These are phyloP conservation scores for Stictonetta naevosa DNA, from an alignment of 2,113 vertebrate species.

Conservation along the genomic window DNA sequence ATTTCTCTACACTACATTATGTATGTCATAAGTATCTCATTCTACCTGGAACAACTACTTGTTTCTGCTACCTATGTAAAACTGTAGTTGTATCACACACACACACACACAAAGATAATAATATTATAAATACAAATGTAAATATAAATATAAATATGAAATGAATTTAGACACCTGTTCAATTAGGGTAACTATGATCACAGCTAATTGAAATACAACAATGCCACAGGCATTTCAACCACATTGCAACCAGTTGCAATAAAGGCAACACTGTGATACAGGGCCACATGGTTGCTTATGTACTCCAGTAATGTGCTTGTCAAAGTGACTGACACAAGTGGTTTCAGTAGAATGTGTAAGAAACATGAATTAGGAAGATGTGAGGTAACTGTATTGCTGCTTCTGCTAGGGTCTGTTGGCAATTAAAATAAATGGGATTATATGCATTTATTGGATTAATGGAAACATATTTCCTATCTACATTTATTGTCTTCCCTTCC, in stretches of 20 bases:
- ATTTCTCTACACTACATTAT: not conserved
- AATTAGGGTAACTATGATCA: not conserved
- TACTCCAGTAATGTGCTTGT: not conserved
- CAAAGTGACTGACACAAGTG: fast-evolving
- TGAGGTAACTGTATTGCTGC: not conserved
- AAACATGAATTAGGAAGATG: not conserved
- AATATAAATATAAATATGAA: not conserved
- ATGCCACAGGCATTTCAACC: not conserved
- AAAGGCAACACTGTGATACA: not conserved
- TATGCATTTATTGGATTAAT: not conserved
- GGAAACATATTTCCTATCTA: not conserved
- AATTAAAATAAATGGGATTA: not conserved
- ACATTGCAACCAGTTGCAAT: too few species aligned
- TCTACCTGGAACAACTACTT: not conserved
- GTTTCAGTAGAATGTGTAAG: not conserved
- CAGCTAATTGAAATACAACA: not conserved
- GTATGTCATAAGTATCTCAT: not conserved
- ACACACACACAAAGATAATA: too few species aligned
- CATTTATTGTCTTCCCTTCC: not conserved
- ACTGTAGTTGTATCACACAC: not conserved
- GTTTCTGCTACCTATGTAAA: not conserved
- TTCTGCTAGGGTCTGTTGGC: not conserved
- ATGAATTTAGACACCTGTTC: not conserved
- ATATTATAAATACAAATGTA: not conserved
- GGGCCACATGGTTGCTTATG: not conserved